Conservation (phyloP, 1,140 invertebrate genomes). For the Drosophila kanapiae region DNA sequence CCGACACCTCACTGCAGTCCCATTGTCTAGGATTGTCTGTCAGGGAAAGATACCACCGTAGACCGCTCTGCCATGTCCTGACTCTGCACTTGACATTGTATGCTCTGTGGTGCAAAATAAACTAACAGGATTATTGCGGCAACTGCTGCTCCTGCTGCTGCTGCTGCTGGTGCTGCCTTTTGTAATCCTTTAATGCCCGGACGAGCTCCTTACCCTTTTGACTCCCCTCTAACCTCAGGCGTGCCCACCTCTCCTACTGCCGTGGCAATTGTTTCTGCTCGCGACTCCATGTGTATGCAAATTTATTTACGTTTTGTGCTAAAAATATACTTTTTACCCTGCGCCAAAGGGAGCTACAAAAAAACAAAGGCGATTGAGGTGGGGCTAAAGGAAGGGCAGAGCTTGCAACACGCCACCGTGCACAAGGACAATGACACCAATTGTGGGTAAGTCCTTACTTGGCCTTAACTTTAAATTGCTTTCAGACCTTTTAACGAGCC, state of each 20-base stretch:
- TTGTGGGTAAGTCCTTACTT: constrained; percentile 49
- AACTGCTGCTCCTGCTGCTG: constrained; percentile 57
- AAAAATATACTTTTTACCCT: constrained; percentile 66
- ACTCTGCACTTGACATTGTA: constrained; percentile 69
- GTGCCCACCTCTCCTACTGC: constrained; percentile 1
- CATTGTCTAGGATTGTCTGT: constrained; percentile 62
- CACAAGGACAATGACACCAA: constrained; percentile 78
- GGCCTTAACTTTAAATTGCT: constrained; percentile 37
- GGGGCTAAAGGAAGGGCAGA: constrained; percentile 24
- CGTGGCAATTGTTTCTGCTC: constrained; percentile 39
- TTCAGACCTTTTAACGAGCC: constrained; percentile 21
- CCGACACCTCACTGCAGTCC: constrained; percentile 44
- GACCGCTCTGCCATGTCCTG: constrained; percentile 1
- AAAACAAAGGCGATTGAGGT: constrained; percentile 58
- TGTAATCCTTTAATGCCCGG: constrained; percentile 73
- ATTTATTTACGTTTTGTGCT: constrained; percentile 76
- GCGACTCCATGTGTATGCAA: constrained; percentile 66
- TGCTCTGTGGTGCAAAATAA: constrained; percentile 65
- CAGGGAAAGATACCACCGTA: constrained; percentile 34
- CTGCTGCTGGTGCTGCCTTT: constrained; percentile 35
- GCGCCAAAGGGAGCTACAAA: constrained; percentile 21
- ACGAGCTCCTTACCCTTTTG: constrained; percentile 16
- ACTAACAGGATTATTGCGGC: constrained; percentile 77
- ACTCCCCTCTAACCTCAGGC: constrained; percentile 8
- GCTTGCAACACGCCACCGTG: constrained; percentile 62